Conservation (phyloP, 2,113 vertebrate species). For the Hemiscyllium ocellatum region DNA sequence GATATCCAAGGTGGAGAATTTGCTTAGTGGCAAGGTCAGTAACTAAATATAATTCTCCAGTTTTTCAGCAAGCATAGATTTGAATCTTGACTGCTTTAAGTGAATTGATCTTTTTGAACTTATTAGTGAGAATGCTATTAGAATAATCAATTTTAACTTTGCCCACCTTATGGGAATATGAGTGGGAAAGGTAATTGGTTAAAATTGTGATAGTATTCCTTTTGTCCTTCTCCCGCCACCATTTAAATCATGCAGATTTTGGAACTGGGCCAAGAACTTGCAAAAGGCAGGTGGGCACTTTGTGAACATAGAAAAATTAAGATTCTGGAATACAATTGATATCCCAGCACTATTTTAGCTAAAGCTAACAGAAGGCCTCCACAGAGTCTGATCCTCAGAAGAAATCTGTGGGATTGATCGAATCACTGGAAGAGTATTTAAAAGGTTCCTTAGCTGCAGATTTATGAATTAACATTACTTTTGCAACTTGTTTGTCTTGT, state of each 20-base stretch:
- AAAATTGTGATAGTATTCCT: neutral
- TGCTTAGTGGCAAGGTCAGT: constrained; percentile 60
- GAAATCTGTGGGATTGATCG: neutral
- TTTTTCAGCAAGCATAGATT: neutral
- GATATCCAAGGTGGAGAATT: constrained; percentile 51
- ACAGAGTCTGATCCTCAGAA: neutral
- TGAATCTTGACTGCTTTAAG: neutral
- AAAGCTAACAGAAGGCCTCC: no score
- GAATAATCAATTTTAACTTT: neutral
- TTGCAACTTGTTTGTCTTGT: neutral
- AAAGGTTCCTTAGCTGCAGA: neutral
- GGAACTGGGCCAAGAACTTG: neutral
- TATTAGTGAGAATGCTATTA: neutral
- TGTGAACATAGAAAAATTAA: neutral
- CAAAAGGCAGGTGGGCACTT: neutral
- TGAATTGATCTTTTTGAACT: neutral
- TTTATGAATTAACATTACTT: neutral
- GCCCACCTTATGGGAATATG: neutral
- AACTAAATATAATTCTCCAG: neutral
- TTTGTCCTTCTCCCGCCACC: neutral
- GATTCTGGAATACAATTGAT: neutral
- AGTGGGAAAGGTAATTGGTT: neutral
- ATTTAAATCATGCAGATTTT: neutral
- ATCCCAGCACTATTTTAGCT: neutral
- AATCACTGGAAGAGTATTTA: neutral